Evolutionary conservation across 1,140 invertebrate genomes (phyloP), one percentile per base, ranked within the genome.

Genomic region (Yoshiicerus persimilis): DNA sequence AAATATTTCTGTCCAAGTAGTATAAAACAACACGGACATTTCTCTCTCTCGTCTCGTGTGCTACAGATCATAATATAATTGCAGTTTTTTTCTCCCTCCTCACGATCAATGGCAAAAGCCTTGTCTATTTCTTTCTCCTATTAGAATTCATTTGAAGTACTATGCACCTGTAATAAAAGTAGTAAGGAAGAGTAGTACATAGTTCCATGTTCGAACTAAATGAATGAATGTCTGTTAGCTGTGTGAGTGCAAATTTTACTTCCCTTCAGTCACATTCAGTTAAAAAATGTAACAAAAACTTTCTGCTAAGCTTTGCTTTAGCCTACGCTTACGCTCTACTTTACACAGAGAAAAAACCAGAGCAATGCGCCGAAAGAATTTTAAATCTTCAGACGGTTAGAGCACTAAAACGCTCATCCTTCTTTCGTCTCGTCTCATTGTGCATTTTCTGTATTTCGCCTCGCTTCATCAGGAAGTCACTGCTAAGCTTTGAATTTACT

Each of bases 391-490:
- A 20, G 75, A 80, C 75, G 75, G 75, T 80, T 36, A 80, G 34
- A 80, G 75, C 34, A 80, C 75, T 80, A 80, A 80, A 80, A 34
- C 75, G 36, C 36, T 80, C 75, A 80, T 80, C 75, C 75, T 80
- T 30, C 41, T 84, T 62, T 84, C 83, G 83, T 84, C 83, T 84
- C 83, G 83, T 84, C 83, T 84, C 83, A 56, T 84, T 62, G 38
- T 84, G 39, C 39, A 41, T 84, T 84, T 84, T 84, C 27, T 84
- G 25, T 30, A 84, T 84, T 84, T 84, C 83, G 83, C 39, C 39
- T 41, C 39, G 83, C 83, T 84, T 84, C 83, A 84, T 84, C 83
- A 84, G 83, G 83, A 84, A 84, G 83, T 84, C 83, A 56, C 83
- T 62, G 39, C 39, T 25, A 84, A 56, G 75, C 75, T 77, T 80